A percentile compares a stretch with the other conserved stretches of the same genome.
Evolutionary conservation across 2,797 vertebrate species (phyloP).

Genomic region (Crocodylus rhombifer): DNA sequence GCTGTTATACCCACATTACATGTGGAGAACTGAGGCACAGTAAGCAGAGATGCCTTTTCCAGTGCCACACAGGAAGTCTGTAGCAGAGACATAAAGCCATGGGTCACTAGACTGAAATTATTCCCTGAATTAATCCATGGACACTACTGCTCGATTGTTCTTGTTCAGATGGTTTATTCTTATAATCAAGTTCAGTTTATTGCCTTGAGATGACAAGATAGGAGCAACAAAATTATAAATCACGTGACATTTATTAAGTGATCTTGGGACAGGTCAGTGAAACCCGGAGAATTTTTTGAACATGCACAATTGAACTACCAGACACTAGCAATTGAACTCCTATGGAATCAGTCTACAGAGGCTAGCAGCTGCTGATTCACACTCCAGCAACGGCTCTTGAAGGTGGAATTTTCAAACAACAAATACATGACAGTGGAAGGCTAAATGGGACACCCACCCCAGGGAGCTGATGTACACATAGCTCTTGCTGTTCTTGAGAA

Average conservation of each 20-base stretch:
- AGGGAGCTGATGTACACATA: background rate
- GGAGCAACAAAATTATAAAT: conserved; percentile 16
- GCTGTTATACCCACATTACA: background rate
- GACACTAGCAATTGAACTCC: background rate
- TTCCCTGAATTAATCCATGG: background rate
- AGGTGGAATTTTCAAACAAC: background rate
- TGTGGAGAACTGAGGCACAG: fast-evolving
- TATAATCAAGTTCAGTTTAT: background rate
- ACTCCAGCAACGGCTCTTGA: background rate
- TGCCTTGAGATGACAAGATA: conserved; percentile 36
- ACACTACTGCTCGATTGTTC: background rate
- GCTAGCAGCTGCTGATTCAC: background rate
- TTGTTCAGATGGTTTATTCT: conserved; percentile 29
- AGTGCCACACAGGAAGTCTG: background rate
- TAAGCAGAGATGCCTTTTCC: background rate
- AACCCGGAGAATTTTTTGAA: background rate
- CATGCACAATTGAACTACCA: background rate
- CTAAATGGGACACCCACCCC: background rate
- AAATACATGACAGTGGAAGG: conserved; percentile 7
- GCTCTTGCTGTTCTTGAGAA: background rate
- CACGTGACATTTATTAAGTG: background rate
- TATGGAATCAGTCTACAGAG: background rate
- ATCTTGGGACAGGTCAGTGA: background rate
- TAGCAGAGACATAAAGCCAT: background rate
- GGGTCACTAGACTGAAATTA: background rate